Evolutionary conservation across 2,888 invertebrate species (phyloP), one percentile per base, ranked within the genome.

Genomic region (Drosophila eohydei): DNA sequence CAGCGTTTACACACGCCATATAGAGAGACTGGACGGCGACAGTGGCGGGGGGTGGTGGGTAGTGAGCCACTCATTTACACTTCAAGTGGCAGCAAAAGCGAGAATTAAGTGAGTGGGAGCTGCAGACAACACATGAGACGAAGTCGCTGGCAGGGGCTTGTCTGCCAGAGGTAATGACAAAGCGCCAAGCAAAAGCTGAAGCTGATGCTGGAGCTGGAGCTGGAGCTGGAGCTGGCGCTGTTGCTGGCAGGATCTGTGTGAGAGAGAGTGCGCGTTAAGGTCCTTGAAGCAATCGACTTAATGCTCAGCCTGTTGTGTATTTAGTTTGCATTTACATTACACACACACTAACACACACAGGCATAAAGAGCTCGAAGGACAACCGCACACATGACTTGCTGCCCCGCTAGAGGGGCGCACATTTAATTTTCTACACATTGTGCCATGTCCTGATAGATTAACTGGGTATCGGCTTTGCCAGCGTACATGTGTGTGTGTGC

Each of bases 271-370:
- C 56, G 80, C 66, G 81, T 68, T 69, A 61, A 75, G 81, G 88
- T 85, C 85, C 86, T 86, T 82, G 79, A 88, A 88, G 88, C 86
- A 88, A 87, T 86, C 86, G 86, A 88, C 86, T 88, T 87, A 87
- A 86, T 85, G 88, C 86, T 80, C 81, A 81, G 84, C 77, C 70
- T 74, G 74, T 77, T 86, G 81, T 83, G 80, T 86, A 86, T 85
- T 85, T 85, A 85, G 84, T 86, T 85, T 85, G 84, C 86, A 86
- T 85, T 84, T 83, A 86, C 84, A 84, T 84, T 74, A 78, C 69
- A 60, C 57, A 43, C 58, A 52, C 46, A 54, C 57, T 28, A 14
- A 38, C 58, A 28, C 34, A 40, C 50, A 62, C 26, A 41, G 36
- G 44, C 48, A 57, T 32, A 67, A 32, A 64, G 63, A 58, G 60